Evolutionary conservation across 2,797 vertebrate genomes (phyloP).

Genomic region (Spinibarbus caldwelli): DNA sequence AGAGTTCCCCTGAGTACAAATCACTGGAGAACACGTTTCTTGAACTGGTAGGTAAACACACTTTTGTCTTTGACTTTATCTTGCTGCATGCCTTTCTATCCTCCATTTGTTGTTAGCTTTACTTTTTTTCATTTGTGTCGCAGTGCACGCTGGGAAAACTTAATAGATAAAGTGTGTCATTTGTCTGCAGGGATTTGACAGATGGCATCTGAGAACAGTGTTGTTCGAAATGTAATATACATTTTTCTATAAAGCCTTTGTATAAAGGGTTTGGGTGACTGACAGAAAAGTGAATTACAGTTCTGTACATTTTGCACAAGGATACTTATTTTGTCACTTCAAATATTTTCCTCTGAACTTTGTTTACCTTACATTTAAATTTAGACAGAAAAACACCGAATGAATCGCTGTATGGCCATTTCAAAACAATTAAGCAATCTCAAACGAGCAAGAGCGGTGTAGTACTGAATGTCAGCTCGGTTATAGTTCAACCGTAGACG

Average conservation of each 20-base stretch:
- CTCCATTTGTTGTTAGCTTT: constrained; percentile 65
- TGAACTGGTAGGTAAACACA: constrained; percentile 89
- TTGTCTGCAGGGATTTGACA: constrained; percentile 16
- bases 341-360: not conserved
- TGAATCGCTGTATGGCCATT: constrained; percentile 3
- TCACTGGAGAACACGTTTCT: constrained; percentile 91
- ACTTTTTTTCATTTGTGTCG: too few relatives aligned
- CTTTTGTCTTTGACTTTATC: constrained; percentile 70
- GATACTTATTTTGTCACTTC: constrained; percentile 21
- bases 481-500: not conserved
- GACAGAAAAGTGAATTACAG: constrained; percentile 9
- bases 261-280: not conserved
- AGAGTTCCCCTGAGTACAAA: constrained; percentile 90
- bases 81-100: constrained; percentile 68
- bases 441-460: not conserved
- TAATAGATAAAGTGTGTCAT: constrained; percentile 5
- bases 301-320: not conserved
- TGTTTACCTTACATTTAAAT: constrained; percentile 24
- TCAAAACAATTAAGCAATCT: not conserved
- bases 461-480: not conserved
- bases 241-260: constrained; percentile 17
- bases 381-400: not conserved
- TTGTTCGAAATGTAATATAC: constrained; percentile 24
- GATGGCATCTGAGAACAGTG: constrained; percentile 18
- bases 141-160: not conserved